phyloP scores from a whole-genome alignment of 1,140 invertebrate genomes.

The Arion vulgaris region DNA sequence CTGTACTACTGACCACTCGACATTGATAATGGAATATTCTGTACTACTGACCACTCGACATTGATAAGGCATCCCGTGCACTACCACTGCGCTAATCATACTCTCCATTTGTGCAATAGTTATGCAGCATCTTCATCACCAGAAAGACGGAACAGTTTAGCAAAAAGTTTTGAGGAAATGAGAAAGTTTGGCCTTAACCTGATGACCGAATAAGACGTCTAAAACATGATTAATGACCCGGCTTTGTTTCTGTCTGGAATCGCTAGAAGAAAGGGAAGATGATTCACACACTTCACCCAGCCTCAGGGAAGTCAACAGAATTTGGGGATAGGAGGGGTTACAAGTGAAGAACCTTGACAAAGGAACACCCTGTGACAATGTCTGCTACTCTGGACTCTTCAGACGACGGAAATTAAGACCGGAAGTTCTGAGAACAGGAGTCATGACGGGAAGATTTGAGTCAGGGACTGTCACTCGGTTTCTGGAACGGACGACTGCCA shows the following conservation, averaged over 20 bases:
- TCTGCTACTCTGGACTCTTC: not conserved
- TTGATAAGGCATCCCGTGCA: no score
- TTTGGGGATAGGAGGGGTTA: not conserved
- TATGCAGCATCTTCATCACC: no score
- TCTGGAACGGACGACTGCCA: no score
- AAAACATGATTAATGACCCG: not conserved
- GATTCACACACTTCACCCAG: not conserved
- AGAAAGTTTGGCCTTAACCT: not conserved
- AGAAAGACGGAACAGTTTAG: no score
- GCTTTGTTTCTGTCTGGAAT: not conserved
- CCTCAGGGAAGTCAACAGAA: not conserved
- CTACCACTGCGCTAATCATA: no score
- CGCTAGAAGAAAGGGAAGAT: not conserved
- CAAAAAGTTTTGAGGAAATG: no score
- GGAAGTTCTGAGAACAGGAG: not conserved
- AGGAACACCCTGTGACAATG: not conserved
- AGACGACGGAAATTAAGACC: not conserved
- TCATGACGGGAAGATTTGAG: not conserved
- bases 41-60: no score
- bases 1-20: no score
- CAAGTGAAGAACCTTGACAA: not conserved
- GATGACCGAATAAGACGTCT: not conserved
- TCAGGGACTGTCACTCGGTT: not conserved
- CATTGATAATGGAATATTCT: no score
- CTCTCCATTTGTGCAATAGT: no score